Conservation (phyloP, 2,113 vertebrate genomes). For the Pogona vitticeps region DNA sequence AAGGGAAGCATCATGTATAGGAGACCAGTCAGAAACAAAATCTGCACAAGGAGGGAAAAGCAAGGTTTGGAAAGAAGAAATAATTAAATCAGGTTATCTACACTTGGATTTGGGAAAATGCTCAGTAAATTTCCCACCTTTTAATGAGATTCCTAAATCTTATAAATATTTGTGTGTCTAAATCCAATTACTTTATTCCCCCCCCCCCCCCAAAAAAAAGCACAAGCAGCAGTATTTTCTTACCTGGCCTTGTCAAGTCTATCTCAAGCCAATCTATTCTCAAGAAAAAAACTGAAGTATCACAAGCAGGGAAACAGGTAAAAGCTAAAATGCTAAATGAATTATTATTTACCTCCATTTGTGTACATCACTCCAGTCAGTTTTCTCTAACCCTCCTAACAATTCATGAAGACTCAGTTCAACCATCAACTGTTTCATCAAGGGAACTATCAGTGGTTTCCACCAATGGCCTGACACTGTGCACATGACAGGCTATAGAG, state of each 20-base stretch:
- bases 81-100: not conserved
- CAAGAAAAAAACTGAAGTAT: not conserved
- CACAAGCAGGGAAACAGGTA: not conserved
- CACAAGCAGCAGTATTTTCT: not conserved
- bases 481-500: not conserved
- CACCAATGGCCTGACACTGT: not conserved
- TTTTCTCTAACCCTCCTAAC: too few species aligned
- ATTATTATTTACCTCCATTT: not conserved
- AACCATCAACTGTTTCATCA: not conserved
- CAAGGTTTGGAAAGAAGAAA: slow-evolving; percentile 16
- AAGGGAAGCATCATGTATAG: slow-evolving; percentile 85
- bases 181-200: not conserved
- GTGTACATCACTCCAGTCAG: too few species aligned
- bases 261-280: slow-evolving; percentile 1
- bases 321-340: not conserved
- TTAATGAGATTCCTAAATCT: not conserved
- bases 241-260: not conserved
- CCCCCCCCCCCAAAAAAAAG: not conserved
- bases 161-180: not conserved
- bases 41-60: slow-evolving; percentile 62
- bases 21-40: slow-evolving; percentile 86
- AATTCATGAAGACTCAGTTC: not conserved
- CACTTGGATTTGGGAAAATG: not conserved
- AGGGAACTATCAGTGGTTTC: too few species aligned
- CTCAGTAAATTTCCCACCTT: not conserved